Conservation (phyloP, 1,140 invertebrate genomes). For the Megathymus violae region DNA sequence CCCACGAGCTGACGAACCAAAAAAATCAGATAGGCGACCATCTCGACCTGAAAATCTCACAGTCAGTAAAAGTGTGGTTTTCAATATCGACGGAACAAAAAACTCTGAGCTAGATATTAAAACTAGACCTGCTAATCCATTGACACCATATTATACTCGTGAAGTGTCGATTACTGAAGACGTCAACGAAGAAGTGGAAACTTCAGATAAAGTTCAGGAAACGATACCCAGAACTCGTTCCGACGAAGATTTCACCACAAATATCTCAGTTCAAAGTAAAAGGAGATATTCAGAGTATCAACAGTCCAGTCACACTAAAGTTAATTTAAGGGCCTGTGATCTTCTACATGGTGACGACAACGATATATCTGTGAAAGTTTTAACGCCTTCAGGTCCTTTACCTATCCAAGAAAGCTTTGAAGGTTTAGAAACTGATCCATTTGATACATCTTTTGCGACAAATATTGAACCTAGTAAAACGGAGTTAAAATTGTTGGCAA, state of each 20-base stretch:
- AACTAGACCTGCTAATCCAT: constrained; percentile 85
- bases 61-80: constrained; percentile 88
- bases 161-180: constrained; percentile 85
- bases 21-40: constrained; percentile 73
- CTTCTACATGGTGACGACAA: constrained; percentile 85
- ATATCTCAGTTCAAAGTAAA: constrained; percentile 68
- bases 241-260: constrained; percentile 85
- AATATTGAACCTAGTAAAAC: constrained; percentile 88
- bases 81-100: constrained; percentile 83
- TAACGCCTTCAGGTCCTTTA: constrained; percentile 82
- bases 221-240: constrained; percentile 78
- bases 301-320: constrained; percentile 50
- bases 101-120: constrained; percentile 60
- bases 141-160: constrained; percentile 91
- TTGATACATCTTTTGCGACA: constrained; percentile 91
- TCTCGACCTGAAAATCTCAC: constrained; percentile 85
- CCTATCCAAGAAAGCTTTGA: constrained; percentile 57
- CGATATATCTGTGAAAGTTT: constrained; percentile 84
- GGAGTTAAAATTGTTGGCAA: constrained; percentile 89
- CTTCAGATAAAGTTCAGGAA: constrained; percentile 84
- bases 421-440: constrained; percentile 87
- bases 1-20: constrained; percentile 85
- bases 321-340: constrained; percentile 74
- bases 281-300: constrained; percentile 78
- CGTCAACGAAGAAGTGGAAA: constrained; percentile 75